Conservation (phyloP, 2,797 vertebrate genomes). For the Chelonia mydas region DNA sequence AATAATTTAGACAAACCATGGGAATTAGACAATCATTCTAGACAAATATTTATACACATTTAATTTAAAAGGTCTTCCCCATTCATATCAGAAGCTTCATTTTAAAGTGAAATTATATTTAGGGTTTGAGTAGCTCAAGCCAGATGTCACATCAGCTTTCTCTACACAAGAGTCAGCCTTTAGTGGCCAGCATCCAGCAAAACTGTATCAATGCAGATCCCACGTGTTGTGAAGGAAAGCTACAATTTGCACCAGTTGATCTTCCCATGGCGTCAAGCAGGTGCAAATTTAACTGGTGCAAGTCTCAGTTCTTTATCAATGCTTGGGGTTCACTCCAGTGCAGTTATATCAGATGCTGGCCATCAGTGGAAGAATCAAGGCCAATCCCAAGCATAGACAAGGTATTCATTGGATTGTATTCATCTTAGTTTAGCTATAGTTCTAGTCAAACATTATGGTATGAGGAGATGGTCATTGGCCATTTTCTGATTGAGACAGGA, state of each 20-base stretch:
- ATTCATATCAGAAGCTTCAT: constrained; percentile 55
- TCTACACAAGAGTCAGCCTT: neutral
- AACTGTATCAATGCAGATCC: neutral
- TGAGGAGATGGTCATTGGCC: no score
- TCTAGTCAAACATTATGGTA: no score
- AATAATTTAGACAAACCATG: constrained; percentile 50
- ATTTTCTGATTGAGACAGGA: neutral
- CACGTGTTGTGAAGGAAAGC: neutral
- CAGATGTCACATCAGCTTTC: constrained; percentile 32
- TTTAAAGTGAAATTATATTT: constrained; percentile 58
- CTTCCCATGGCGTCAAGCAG: constrained; percentile 30
- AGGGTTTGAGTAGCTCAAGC: constrained; percentile 36
- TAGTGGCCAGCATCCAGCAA: constrained; percentile 59
- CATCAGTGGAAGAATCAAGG: fast-evolving
- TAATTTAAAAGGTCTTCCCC: constrained; percentile 40
- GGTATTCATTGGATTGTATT: neutral
- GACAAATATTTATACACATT: constrained; percentile 20
- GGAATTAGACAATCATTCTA: constrained; percentile 61
- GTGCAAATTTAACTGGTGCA: neutral
- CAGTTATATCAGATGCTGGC: neutral
- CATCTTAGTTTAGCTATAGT: neutral
- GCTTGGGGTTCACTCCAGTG: neutral
- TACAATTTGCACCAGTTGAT: neutral
- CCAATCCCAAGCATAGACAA: neutral
- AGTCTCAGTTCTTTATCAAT: neutral